Evolutionary conservation across 2,888 invertebrate genomes (phyloP), one percentile per base, ranked within the genome.

Genomic region (Cepaea hortensis): DNA sequence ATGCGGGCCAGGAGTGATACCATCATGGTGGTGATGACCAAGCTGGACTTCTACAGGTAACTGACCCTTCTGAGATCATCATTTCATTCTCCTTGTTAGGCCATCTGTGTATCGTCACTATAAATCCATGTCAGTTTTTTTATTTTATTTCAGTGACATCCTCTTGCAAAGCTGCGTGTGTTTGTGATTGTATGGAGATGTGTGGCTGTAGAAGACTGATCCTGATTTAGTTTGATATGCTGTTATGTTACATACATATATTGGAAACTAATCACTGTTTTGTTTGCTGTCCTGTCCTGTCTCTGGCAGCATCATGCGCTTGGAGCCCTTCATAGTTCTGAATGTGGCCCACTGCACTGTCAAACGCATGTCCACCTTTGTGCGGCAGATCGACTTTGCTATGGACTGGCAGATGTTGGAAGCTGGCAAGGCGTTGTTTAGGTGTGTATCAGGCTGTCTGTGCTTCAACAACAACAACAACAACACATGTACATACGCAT

Each of bases 371-470:
- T 99, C 99, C 82, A 97, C 98, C 0, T 98, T 99, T 94, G 98
- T 99, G 0, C 95, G 99, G 87, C 99, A 99, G 95, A 96, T 97
- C 82, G 97, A 97, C 94, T 97, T 97, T 94, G 97, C 96, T 48
- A 94, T 96, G 70, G 96, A 96, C 89, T 96, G 98, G 98, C 96
- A 98, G 88, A 98, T 98, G 94, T 95, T 99, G 61, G 99, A 99
- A 94, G 98, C 99, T 0, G 99, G 99, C 13, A 96, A 98, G 84
- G 98, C 99, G 0, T 97, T 99, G 48, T 99, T 99, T 95, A 95
- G 95, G 94, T 94, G 90, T 80, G 80, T 62, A 6, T 1, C n/a
- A 20, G 18, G 68, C 6, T 55, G 55, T 55, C 55, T 55, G 55
- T 55, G 55, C 7, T 55, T 55, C 35, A 35, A 35, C 35, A 35